Percentiles rank a stretch among this genome's conserved stretches.
Conservation (phyloP, 35 echinoderm and acorn worm genomes). For the Chiridota heheva region DNA sequence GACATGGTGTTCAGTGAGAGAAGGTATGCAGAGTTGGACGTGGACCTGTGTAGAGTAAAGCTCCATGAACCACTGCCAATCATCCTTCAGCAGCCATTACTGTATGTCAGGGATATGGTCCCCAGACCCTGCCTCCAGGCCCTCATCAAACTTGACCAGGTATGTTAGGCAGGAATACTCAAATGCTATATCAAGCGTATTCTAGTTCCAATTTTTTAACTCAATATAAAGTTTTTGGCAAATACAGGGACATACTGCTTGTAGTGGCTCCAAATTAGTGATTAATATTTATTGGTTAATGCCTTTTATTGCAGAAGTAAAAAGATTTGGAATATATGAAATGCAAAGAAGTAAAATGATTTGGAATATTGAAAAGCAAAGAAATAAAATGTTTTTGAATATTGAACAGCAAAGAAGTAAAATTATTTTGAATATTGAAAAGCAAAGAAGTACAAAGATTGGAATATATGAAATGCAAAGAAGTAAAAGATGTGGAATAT, state of each 20-base stretch:
- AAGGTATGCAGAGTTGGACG: slow-evolving; percentile 77
- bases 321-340: no score
- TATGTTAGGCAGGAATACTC: background rate
- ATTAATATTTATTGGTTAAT: no score
- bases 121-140: slow-evolving; percentile 84
- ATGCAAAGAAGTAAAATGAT: no score
- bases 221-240: no score
- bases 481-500: no score
- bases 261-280: no score
- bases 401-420: background rate
- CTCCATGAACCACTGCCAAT: slow-evolving; percentile 89
- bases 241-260: no score
- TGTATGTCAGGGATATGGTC: slow-evolving; percentile 97
- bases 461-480: no score
- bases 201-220: no score
- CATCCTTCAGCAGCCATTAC: slow-evolving; percentile 86
- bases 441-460: background rate
- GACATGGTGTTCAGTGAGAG: slow-evolving; percentile 84
- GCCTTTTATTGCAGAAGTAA: no score
- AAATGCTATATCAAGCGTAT: background rate
- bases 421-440: background rate
- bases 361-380: no score
- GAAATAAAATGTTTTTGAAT: background rate
- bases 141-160: slow-evolving; percentile 89
- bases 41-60: slow-evolving; percentile 85